A percentile compares a stretch with the other conserved stretches of the same genome.
Conservation (phyloP, 2,888 invertebrate species). For the Cerastoderma edule region DNA sequence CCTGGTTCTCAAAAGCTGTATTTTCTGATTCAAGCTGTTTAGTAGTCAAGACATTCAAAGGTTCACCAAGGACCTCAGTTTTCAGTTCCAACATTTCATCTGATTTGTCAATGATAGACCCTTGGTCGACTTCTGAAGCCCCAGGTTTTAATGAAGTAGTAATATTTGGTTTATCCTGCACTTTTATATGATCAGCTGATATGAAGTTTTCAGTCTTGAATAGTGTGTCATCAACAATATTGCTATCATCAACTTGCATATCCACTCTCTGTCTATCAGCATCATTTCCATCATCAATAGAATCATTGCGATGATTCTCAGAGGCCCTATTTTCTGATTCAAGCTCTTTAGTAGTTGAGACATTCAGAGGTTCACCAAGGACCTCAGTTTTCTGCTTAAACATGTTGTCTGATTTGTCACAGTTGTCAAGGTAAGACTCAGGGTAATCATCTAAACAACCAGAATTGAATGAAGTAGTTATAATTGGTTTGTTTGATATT, state of each 20-base stretch:
- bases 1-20: neutral
- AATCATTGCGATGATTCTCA: neutral
- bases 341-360: neutral
- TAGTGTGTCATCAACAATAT: too few relatives aligned
- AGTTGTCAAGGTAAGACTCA: neutral
- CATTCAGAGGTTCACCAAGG: neutral
- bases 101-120: neutral
- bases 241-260: too few relatives aligned
- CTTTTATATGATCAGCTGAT: too few relatives aligned
- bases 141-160: too few relatives aligned
- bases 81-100: neutral
- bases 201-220: too few relatives aligned
- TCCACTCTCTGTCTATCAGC: neutral
- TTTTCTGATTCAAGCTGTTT: neutral
- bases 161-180: too few relatives aligned
- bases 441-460: neutral
- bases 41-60: neutral
- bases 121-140: neutral
- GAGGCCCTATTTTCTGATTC: neutral
- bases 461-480: too few relatives aligned
- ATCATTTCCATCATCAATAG: neutral
- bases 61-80: neutral
- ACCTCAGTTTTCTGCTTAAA: neutral
- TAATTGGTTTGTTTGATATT: too few relatives aligned
- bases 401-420: neutral